phyloP scores from a whole-genome alignment of 2,113 vertebrate species.

The Gymnorhina tibicen region DNA sequence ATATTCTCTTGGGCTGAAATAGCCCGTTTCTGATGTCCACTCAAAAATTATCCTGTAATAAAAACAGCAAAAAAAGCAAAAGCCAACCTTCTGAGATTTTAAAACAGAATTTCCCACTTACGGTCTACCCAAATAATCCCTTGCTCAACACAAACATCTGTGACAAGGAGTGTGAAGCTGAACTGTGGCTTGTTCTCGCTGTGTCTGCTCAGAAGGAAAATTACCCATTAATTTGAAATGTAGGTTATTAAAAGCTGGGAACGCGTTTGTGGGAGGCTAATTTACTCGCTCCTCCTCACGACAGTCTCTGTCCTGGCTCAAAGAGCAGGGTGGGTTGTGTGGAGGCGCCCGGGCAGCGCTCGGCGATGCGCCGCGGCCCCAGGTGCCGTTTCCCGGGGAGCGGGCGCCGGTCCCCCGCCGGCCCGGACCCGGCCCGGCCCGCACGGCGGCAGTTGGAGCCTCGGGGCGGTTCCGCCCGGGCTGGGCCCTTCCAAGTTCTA shows the following conservation, averaged over 20 bases:
- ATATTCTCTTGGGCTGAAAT: not conserved
- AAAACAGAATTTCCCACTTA: not conserved
- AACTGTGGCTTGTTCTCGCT: fast-evolving
- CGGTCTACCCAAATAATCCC: not conserved
- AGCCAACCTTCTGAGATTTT: not conserved
- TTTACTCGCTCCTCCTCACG: not conserved
- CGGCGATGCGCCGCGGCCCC: not conserved
- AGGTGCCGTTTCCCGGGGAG: not conserved
- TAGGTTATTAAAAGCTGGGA: not conserved
- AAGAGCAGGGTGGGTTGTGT: not conserved
- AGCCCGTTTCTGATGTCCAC: not conserved
- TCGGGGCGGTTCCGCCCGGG: too few relatives aligned
- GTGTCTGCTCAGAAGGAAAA: not conserved
- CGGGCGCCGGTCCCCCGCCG: not conserved
- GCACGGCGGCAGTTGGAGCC: too few relatives aligned
- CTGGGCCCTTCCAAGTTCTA: too few relatives aligned
- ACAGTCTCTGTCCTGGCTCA: fast-evolving
- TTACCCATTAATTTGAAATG: not conserved
- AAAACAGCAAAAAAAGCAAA: not conserved
- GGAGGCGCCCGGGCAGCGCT: not conserved
- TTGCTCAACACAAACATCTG: not conserved
- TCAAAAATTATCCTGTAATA: not conserved
- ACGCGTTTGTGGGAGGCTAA: not conserved
- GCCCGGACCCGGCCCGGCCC: not conserved
- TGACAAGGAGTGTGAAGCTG: not conserved